Evolutionary conservation across 2,888 invertebrate species (phyloP).

Genomic region (Halictus quadricinctus): DNA sequence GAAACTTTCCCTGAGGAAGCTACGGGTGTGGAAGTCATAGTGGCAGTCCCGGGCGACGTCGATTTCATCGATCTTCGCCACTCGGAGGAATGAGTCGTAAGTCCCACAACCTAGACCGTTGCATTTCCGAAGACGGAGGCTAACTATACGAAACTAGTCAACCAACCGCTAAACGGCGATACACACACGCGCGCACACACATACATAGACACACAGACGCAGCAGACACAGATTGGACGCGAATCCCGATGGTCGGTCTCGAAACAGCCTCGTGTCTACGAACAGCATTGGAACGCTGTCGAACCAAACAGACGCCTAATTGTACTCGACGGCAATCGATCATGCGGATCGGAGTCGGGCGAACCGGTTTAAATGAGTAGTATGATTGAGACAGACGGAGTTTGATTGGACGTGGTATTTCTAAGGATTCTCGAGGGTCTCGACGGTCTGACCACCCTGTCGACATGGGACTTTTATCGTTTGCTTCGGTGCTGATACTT

Average conservation of each 20-base stretch:
- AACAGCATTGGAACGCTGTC: constrained; percentile 5
- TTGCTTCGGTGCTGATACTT: background rate
- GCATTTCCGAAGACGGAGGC: background rate
- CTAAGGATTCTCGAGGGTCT: background rate
- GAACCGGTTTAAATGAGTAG: constrained; percentile 20
- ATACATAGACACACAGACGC: background rate
- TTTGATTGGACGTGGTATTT: constrained; percentile 55
- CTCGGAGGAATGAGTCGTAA: constrained; percentile 64
- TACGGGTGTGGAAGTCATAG: constrained; percentile 92
- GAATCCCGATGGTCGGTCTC: background rate
- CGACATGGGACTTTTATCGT: background rate
- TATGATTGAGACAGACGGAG: constrained; percentile 45
- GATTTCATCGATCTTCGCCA: constrained; percentile 76
- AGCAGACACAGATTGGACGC: background rate
- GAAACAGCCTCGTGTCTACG: constrained; percentile 2
- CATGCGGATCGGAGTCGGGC: constrained; percentile 24
- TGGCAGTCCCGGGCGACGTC: constrained; percentile 81
- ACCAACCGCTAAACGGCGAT: background rate
- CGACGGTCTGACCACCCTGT: background rate
- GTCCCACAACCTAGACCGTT: background rate
- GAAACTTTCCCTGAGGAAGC: constrained; percentile 90
- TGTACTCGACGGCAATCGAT: constrained; percentile 20
- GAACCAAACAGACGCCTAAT: constrained; percentile 42
- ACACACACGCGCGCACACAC: no score
- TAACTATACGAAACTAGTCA: background rate